These are phyloP conservation scores for Trilocha varians DNA, from an alignment of 2,888 invertebrate genomes.

Conservation along the genomic window DNA sequence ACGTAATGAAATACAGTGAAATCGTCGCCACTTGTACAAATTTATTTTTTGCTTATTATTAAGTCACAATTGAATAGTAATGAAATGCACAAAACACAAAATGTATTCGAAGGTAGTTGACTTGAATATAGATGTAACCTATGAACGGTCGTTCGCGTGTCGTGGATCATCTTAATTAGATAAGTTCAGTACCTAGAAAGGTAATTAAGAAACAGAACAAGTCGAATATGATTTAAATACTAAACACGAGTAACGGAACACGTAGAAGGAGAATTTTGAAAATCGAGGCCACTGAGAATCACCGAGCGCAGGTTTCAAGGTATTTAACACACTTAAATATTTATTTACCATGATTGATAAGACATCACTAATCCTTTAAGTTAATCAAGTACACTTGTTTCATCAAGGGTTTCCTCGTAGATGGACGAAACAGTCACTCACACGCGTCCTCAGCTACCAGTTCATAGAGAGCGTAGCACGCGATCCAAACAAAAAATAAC, in stretches of 20 bases:
- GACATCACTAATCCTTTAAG: constrained; percentile 52
- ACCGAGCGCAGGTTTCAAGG: constrained; percentile 42
- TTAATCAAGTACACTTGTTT: constrained; percentile 42
- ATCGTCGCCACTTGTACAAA: not conserved
- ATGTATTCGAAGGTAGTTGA: not conserved
- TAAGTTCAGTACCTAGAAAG: not conserved
- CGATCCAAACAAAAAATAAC: constrained; percentile 68
- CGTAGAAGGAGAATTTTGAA: constrained; percentile 22
- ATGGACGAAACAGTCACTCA: constrained; percentile 65
- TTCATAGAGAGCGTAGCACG: constrained; percentile 60
- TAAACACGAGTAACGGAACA: constrained; percentile 44
- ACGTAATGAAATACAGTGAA: too few relatives aligned
- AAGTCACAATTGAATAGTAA: not conserved
- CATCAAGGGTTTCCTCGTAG: constrained; percentile 60
- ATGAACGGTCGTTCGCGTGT: not conserved
- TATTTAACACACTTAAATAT: constrained; percentile 33
- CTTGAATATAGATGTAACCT: too few relatives aligned
- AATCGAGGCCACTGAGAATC: constrained; percentile 55
- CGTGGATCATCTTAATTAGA: not conserved
- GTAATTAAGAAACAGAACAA: constrained; percentile 1
- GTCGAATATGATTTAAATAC: constrained; percentile 19
- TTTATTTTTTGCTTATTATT: too few relatives aligned
- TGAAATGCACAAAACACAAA: not conserved
- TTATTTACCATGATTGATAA: constrained; percentile 57
- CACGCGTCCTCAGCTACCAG: constrained; percentile 57